Evolutionary conservation across 2,797 vertebrate species (phyloP).

Genomic region (Borostomias antarcticus): DNA sequence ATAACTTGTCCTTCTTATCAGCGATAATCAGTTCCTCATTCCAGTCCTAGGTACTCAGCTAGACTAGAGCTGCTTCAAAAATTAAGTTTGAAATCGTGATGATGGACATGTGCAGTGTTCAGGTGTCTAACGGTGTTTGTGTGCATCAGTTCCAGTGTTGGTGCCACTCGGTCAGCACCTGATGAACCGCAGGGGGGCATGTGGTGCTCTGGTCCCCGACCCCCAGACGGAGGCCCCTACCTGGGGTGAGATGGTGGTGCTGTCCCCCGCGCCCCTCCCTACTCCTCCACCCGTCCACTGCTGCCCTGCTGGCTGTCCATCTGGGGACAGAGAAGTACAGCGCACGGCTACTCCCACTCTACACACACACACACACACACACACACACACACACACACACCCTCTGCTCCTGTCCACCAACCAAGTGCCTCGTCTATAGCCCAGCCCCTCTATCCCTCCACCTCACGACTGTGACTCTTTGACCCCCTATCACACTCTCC

Average conservation of each 20-base stretch:
- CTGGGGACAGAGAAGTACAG: slow-evolving; percentile 40
- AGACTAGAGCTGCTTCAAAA: too few species aligned
- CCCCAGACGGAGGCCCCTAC: slow-evolving; percentile 20
- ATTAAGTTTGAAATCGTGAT: too few species aligned
- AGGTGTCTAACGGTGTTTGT: too few species aligned
- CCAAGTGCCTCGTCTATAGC: slow-evolving; percentile 62
- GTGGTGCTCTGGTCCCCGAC: slow-evolving; percentile 28
- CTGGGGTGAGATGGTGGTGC: slow-evolving; percentile 28
- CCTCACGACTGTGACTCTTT: neutral
- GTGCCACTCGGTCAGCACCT: slow-evolving; percentile 47
- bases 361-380: neutral
- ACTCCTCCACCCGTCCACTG: slow-evolving; percentile 21
- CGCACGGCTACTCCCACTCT: slow-evolving; percentile 29
- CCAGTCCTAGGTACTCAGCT: too few species aligned
- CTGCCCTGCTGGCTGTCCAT: slow-evolving; percentile 47
- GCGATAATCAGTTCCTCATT: too few species aligned
- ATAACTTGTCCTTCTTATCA: too few species aligned
- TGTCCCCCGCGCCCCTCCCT: slow-evolving; percentile 13
- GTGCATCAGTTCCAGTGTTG: slow-evolving; percentile 56
- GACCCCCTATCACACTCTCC: slow-evolving; percentile 26
- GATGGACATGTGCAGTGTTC: too few species aligned
- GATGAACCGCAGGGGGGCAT: slow-evolving; percentile 24
- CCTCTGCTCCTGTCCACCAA: slow-evolving; percentile 28
- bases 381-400: slow-evolving; percentile 14
- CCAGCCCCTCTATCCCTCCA: neutral